A percentile compares a stretch with the other conserved stretches of the same genome.
phyloP scores from a whole-genome alignment of 2,888 invertebrate genomes.

The Metopia argyrocephala region DNA sequence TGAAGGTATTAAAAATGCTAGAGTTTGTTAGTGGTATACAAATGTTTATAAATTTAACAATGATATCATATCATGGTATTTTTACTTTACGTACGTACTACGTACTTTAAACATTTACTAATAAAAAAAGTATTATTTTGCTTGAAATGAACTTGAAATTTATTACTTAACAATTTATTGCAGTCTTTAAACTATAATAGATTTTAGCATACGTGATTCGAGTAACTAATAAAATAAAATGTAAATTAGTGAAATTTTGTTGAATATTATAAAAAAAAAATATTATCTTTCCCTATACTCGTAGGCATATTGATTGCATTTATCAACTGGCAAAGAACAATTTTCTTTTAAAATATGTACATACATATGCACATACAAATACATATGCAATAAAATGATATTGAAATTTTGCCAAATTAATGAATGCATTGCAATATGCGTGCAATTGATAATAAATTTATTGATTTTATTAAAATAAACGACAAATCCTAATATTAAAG shows the following conservation, averaged over 20 bases:
- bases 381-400: not conserved
- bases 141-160: not conserved
- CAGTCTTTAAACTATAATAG: not conserved
- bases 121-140: not conserved
- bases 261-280: not conserved
- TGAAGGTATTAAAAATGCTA: too few species aligned
- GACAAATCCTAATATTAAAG: not conserved
- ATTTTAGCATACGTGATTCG: not conserved
- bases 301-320: not conserved
- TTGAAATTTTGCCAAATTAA: slow-evolving; percentile 45
- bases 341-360: too few species aligned
- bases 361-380: not conserved
- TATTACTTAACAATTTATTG: not conserved
- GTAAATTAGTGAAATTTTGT: not conserved
- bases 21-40: too few species aligned
- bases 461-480: not conserved
- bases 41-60: too few species aligned
- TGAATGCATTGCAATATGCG: not conserved
- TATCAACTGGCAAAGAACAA: not conserved
- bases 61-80: too few species aligned
- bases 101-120: too few species aligned
- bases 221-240: not conserved
- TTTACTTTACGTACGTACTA: too few species aligned
- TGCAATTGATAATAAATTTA: not conserved
- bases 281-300: not conserved